Evolutionary conservation across 2,113 vertebrate species (phyloP).

Genomic region (Orthonyx spaldingii): DNA sequence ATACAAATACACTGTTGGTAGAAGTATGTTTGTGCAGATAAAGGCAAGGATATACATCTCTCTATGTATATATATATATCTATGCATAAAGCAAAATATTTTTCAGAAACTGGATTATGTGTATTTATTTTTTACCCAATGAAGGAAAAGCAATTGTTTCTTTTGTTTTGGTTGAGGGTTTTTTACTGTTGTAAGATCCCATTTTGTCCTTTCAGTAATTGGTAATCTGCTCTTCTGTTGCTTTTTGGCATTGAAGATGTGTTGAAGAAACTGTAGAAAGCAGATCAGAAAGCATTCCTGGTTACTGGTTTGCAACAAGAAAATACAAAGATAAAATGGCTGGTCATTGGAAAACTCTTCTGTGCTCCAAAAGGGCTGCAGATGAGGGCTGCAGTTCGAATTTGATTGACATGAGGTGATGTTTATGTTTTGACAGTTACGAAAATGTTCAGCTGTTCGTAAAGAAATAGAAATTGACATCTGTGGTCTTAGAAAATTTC

Average conservation of each 20-base stretch:
- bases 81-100: background rate
- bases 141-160: background rate
- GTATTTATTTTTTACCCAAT: background rate
- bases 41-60: background rate
- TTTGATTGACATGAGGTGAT: background rate
- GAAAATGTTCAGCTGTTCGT: conserved; percentile 41
- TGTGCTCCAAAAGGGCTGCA: background rate
- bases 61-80: background rate
- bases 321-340: background rate
- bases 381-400: background rate
- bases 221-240: background rate
- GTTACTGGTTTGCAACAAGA: background rate
- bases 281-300: background rate
- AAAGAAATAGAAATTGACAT: background rate
- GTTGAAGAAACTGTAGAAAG: background rate
- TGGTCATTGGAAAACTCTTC: background rate
- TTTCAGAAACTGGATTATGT: background rate
- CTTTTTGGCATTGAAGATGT: background rate
- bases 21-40: background rate
- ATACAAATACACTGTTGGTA: background rate
- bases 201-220: background rate
- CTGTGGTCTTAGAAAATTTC: background rate
- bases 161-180: background rate
- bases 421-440: conserved; percentile 37
- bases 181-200: background rate